These are phyloP conservation scores for Nannoperca australis DNA, from an alignment of 2,797 vertebrate species.

Conservation along the genomic window DNA sequence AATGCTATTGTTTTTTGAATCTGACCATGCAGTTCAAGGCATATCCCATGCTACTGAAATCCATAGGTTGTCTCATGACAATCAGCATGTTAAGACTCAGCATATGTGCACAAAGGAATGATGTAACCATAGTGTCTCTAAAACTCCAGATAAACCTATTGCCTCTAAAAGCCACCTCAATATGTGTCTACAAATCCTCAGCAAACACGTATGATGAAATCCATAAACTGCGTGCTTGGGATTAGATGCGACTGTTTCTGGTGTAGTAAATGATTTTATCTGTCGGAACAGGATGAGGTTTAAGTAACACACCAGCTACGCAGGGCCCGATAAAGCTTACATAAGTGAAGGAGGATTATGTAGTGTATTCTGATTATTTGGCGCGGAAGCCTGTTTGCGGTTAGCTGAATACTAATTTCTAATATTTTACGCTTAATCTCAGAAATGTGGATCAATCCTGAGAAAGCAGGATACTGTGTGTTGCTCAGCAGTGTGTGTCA, in stretches of 20 bases:
- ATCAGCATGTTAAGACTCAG: conserved; percentile 60
- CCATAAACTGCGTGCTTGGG: conserved; percentile 69
- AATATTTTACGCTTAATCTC: conserved; percentile 57
- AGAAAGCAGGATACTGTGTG: conserved; percentile 30
- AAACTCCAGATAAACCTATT: conserved; percentile 75
- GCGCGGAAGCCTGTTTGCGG: conserved; percentile 62
- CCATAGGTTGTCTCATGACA: conserved; percentile 72
- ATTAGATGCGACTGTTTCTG: conserved; percentile 73
- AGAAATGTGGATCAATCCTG: conserved; percentile 52
- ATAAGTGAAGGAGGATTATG: conserved; percentile 72
- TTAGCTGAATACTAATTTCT: conserved; percentile 71
- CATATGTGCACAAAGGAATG: conserved; percentile 74
- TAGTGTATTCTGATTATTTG: conserved; percentile 64
- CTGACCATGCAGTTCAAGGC: conserved; percentile 73
- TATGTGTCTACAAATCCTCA: conserved; percentile 70
- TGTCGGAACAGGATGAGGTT: conserved; percentile 72
- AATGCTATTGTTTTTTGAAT: conserved; percentile 68
- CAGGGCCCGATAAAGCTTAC: conserved; percentile 62
- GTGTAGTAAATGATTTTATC: conserved; percentile 77
- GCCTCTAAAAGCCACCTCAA: conserved; percentile 56
- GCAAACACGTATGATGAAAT: conserved; percentile 76
- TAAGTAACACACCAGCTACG: conserved; percentile 68
- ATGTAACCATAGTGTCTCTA: conserved; percentile 70
- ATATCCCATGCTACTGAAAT: conserved; percentile 65
- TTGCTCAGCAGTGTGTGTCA: conserved; percentile 19